Percentiles rank a stretch among this genome's conserved stretches.
Evolutionary conservation across 2,113 vertebrate species (phyloP).

Genomic region (Cynocephalus volans): DNA sequence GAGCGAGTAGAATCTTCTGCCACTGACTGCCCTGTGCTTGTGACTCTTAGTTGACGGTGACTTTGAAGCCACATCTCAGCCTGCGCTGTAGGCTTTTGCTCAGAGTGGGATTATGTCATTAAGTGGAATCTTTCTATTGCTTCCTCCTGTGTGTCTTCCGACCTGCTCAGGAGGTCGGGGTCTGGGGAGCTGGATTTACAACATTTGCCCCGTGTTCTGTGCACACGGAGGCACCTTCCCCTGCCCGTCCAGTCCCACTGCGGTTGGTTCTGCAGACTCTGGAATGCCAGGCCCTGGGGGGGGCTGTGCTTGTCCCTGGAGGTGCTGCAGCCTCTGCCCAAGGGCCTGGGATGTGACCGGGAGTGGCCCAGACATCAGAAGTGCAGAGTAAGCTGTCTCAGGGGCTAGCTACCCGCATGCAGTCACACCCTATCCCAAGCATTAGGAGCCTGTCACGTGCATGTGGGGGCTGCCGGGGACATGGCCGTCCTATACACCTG

Average conservation of each 20-base stretch:
- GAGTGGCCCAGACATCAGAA: background rate
- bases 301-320: too few species aligned
- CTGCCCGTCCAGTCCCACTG: too few species aligned
- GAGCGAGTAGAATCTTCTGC: conserved; percentile 11
- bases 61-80: conserved; percentile 76
- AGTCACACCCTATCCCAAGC: fast-evolving
- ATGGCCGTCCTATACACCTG: too few species aligned
- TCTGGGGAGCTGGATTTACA: background rate
- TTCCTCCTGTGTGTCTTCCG: background rate
- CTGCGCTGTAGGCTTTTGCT: conserved; percentile 16
- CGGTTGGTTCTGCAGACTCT: background rate
- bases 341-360: background rate
- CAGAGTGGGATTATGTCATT: conserved; percentile 10
- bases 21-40: conserved; percentile 59
- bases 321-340: background rate
- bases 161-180: background rate
- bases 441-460: too few species aligned
- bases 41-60: conserved; percentile 9
- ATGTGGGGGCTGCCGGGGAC: too few species aligned
- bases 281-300: background rate
- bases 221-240: too few species aligned
- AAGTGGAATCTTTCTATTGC: background rate
- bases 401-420: background rate
- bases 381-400: background rate
- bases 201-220: background rate